These are phyloP conservation scores for Melanostoma mellinum DNA, from an alignment of 2,888 invertebrate species.

Conservation along the genomic window DNA sequence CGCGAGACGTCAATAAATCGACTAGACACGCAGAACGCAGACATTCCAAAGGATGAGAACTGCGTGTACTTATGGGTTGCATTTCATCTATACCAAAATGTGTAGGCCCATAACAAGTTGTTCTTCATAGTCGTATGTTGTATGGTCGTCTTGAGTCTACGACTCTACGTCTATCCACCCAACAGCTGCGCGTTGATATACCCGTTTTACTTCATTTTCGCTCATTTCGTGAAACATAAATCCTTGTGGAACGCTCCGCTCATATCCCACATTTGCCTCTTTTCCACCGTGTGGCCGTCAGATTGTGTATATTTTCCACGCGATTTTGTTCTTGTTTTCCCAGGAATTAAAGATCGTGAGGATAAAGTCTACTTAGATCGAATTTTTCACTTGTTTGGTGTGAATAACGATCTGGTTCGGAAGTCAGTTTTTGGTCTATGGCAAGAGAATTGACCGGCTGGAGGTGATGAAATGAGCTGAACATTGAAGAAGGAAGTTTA, in stretches of 20 bases:
- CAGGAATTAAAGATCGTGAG: slow-evolving; percentile 63
- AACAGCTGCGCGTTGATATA: slow-evolving; percentile 33
- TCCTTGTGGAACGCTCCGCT: slow-evolving; percentile 49
- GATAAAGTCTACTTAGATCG: slow-evolving; percentile 46
- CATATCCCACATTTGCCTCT: slow-evolving; percentile 53
- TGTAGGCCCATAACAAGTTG: slow-evolving; percentile 22
- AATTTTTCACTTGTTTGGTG: slow-evolving; percentile 48
- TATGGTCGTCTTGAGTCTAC: slow-evolving; percentile 20
- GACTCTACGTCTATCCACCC: slow-evolving; percentile 3
- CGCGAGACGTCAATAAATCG: slow-evolving; percentile 14
- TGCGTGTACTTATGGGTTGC: background rate
- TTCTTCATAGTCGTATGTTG: background rate
- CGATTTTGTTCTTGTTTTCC: slow-evolving; percentile 14
- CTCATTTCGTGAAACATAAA: slow-evolving; percentile 50
- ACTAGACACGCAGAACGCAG: slow-evolving; percentile 8
- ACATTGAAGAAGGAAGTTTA: no score
- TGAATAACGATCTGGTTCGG: slow-evolving; percentile 68
- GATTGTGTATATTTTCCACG: slow-evolving; percentile 18
- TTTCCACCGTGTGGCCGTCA: slow-evolving; percentile 4
- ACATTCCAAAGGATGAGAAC: slow-evolving; percentile 10
- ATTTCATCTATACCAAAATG: slow-evolving; percentile 1
- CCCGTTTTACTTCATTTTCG: slow-evolving; percentile 31
- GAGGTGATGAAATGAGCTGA: slow-evolving; percentile 21
- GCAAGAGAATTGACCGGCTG: slow-evolving; percentile 2
- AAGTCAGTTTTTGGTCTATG: slow-evolving; percentile 27